Evolutionary conservation across 1,140 invertebrate genomes (phyloP), one percentile per base, ranked within the genome.

Genomic region (Lasaia peninsularis): DNA sequence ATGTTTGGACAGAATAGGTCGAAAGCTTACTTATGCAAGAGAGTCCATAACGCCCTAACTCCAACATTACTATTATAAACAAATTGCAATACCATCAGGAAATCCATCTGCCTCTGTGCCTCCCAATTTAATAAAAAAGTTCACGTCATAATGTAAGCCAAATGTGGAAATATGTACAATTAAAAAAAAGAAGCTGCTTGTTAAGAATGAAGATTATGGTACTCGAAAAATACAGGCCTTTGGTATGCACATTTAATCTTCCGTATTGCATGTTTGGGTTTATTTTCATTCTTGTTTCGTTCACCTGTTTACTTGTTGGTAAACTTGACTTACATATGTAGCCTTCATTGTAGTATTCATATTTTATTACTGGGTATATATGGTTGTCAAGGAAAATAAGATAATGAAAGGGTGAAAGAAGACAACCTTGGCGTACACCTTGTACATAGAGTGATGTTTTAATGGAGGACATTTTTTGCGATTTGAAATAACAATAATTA

Each of bases 331-430:
- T 37, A 37, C 35, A 37, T 37, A 37, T 12, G 14, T 37, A 37
- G 14, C 35, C 12, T 37, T 37, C 12, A 12, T 37, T 16, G 14
- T 14, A 16, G 3, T 37, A n/a, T 3, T 35, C 12, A 4, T 35
- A 12, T 35, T n/a, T 40, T 16, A 16, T 18, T 12, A 6, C 16
- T 16, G 35, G 7, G 1, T 8, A 6, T 9, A 16, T 7, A 40
- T 16, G 35, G 14, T 7, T 28, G 0, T 28, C 24, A 28, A 40
- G 35, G 12, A 18, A 40, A 40, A 40, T 40, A 14, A 40, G 16
- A 40, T 40, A 40, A 40, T 40, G 35, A 16, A 40, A 40, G 7
- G 35, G 35, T 16, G 35, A 40, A 40, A 40, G 35, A 40, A 40
- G 12, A 40, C 35, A 16, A 40, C 35, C 35, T 37, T 37, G 35